A percentile compares a stretch with the other conserved stretches of the same genome.
These are phyloP conservation scores for Eriocheir sinensis DNA, from an alignment of 1,140 invertebrate species.

Conservation along the genomic window DNA sequence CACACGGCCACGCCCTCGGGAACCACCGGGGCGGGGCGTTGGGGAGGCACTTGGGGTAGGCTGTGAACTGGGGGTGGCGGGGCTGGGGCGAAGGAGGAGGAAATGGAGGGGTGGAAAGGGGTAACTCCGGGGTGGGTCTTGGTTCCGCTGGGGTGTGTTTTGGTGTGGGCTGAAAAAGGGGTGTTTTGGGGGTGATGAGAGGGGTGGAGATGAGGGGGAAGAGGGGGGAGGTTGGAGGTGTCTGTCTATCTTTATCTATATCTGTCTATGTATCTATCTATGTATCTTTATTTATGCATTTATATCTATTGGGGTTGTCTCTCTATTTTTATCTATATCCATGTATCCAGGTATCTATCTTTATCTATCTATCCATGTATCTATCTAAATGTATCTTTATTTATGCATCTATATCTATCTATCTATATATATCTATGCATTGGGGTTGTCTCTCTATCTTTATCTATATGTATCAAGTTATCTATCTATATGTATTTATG, in stretches of 20 bases:
- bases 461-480: background rate
- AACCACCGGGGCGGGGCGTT: slow-evolving; percentile 35
- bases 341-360: background rate
- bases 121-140: background rate
- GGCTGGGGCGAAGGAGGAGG: too few relatives aligned
- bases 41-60: background rate
- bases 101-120: too few relatives aligned
- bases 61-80: background rate
- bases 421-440: background rate
- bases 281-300: background rate
- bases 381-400: background rate
- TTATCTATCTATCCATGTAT: background rate
- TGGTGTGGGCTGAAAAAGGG: too few relatives aligned
- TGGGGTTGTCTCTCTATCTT: background rate
- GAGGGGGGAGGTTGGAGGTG: background rate
- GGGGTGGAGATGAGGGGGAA: background rate
- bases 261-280: background rate
- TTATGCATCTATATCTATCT: background rate
- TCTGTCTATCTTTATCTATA: background rate
- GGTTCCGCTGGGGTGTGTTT: background rate
- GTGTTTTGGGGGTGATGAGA: too few relatives aligned
- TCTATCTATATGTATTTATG: background rate
- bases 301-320: background rate
- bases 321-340: background rate
- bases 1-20: slow-evolving; percentile 34